These are phyloP conservation scores for Burhinus oedicnemus DNA, from an alignment of 2,113 vertebrate genomes.

Conservation along the genomic window DNA sequence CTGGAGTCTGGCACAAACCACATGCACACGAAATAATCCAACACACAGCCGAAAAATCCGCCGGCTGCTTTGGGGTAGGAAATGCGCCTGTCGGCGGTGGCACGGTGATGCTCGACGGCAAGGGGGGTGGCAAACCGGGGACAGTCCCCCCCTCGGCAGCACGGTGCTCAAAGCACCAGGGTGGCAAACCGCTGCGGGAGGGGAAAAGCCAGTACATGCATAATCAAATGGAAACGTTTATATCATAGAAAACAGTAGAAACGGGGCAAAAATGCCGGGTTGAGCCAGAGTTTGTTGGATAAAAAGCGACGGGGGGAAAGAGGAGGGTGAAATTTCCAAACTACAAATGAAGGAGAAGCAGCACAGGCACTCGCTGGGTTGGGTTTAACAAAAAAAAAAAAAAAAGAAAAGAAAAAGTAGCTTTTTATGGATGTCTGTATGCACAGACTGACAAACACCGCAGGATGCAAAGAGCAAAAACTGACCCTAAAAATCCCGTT, in stretches of 20 bases:
- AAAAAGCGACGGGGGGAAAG: rapidly evolving
- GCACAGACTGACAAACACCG: rapidly evolving
- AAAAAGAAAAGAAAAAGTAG: not conserved
- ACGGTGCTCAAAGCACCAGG: not conserved
- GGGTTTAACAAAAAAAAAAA: not conserved
- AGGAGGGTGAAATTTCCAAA: not conserved
- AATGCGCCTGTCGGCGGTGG: rapidly evolving
- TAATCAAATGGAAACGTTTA: not conserved
- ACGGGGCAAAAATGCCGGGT: not conserved
- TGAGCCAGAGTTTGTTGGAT: not conserved
- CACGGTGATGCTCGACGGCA: not conserved
- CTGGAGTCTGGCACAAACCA: constrained; percentile 8
- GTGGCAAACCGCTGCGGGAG: not conserved
- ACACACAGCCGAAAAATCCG: not conserved
- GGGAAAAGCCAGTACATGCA: not conserved
- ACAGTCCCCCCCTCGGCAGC: not conserved
- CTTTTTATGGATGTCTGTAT: not conserved
- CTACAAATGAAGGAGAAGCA: not conserved
- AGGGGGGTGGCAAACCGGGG: not conserved
- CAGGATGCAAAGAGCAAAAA: not conserved
- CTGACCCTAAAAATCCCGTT: not conserved
- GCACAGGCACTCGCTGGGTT: not conserved
- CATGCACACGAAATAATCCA: not conserved
- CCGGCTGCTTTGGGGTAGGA: not conserved
- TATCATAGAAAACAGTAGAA: not conserved